A percentile compares a stretch with the other conserved stretches of the same genome.
phyloP scores from a whole-genome alignment of 1,140 invertebrate genomes.

The Drosophila guanche region DNA sequence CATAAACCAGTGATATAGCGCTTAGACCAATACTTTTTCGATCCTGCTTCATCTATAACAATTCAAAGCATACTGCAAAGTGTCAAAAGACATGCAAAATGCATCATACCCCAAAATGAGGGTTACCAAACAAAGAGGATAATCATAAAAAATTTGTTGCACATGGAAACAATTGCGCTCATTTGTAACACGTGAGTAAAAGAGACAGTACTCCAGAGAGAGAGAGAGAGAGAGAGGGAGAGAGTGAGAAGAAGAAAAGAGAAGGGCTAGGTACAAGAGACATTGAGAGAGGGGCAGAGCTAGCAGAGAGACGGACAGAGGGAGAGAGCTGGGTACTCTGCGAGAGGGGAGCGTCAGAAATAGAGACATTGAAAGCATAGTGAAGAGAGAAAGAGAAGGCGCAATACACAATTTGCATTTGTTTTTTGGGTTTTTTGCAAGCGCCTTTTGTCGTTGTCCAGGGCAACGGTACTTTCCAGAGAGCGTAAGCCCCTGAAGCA shows the following conservation, averaged over 20 bases:
- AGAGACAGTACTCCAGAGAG: slow-evolving; percentile 1
- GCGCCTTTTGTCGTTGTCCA: slow-evolving; percentile 69
- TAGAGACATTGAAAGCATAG: too few species aligned
- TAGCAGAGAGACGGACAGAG: not conserved
- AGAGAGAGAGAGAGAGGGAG: slow-evolving; percentile 10
- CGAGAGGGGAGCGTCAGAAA: slow-evolving; percentile 9
- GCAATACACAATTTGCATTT: slow-evolving; percentile 67
- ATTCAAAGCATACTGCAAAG: slow-evolving; percentile 3
- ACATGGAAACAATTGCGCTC: slow-evolving; percentile 68
- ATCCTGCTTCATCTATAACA: not conserved
- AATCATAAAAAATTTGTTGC: slow-evolving; percentile 72
- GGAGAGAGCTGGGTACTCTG: too few species aligned
- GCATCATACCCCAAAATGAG: too few species aligned
- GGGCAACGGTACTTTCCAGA: slow-evolving; percentile 57
- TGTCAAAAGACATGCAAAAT: not conserved
- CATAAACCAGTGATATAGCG: too few species aligned
- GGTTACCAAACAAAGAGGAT: slow-evolving; percentile 25
- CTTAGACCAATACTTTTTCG: too few species aligned
- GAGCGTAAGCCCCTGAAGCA: not conserved
- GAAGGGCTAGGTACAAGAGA: too few species aligned
- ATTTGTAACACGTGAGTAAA: slow-evolving; percentile 49
- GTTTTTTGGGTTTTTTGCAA: slow-evolving; percentile 51
- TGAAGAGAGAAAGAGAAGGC: slow-evolving; percentile 1
- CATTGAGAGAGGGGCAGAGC: not conserved
- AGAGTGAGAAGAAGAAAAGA: slow-evolving; percentile 4